Conservation (phyloP, 1,140 invertebrate genomes). For the Drosophila trapezifrons region DNA sequence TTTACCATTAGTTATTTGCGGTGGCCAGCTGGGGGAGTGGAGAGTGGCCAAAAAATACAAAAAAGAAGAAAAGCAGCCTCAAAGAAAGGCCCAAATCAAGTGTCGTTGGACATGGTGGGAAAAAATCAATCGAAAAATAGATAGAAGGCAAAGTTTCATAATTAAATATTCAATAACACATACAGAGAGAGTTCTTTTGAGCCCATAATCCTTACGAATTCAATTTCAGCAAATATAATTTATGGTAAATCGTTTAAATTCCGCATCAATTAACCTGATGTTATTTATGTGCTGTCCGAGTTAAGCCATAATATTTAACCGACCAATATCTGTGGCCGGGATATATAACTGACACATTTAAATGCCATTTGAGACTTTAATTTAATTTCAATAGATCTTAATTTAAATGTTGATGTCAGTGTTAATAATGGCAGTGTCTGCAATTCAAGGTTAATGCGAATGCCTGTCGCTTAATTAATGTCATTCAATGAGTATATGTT, state of each 20-base stretch:
- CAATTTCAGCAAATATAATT: slow-evolving; percentile 18
- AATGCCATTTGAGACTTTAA: neutral
- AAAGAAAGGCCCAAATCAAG: neutral
- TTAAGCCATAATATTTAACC: slow-evolving; percentile 1
- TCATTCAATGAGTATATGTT: neutral
- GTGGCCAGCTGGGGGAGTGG: too few relatives aligned
- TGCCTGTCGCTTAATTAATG: neutral
- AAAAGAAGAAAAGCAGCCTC: neutral
- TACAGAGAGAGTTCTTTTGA: neutral
- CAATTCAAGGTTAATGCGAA: neutral
- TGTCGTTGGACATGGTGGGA: too few relatives aligned
- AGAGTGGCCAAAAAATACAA: too few relatives aligned
- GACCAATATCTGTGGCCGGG: too few relatives aligned
- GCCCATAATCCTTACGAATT: slow-evolving; percentile 8
- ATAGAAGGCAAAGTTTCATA: too few relatives aligned
- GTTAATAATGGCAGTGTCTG: too few relatives aligned
- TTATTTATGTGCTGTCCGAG: slow-evolving; percentile 6
- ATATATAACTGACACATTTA: slow-evolving; percentile 1
- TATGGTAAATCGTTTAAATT: slow-evolving; percentile 15
- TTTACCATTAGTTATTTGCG: slow-evolving; percentile 27
- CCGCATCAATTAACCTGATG: slow-evolving; percentile 18
- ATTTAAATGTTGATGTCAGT: slow-evolving; percentile 1
- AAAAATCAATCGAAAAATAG: slow-evolving; percentile 9
- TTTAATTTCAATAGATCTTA: neutral
- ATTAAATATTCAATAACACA: slow-evolving; percentile 3